phyloP scores from a whole-genome alignment of 1,140 invertebrate genomes.

The Drosophila sulfurigaster region DNA sequence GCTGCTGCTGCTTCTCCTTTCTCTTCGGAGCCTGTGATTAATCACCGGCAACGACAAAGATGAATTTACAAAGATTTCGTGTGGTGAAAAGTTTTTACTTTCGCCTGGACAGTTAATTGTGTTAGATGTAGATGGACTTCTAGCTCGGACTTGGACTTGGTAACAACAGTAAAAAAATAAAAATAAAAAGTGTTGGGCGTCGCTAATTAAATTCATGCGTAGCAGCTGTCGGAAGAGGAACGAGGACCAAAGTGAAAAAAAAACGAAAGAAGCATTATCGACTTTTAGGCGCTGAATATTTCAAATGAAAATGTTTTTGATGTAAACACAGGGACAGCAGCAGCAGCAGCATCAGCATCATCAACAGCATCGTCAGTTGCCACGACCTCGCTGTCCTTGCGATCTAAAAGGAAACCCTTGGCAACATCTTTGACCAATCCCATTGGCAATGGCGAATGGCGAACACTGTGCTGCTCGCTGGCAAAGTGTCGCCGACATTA shows the following conservation, averaged over 20 bases:
- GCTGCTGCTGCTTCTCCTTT: slow-evolving; percentile 1
- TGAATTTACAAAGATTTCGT: slow-evolving; percentile 80
- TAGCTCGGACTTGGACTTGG: background rate
- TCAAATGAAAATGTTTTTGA: slow-evolving; percentile 80
- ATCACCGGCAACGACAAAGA: slow-evolving; percentile 80
- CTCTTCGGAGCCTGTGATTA: slow-evolving; percentile 59
- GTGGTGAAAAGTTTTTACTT: slow-evolving; percentile 72
- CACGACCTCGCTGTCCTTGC: background rate
- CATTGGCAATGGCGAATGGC: slow-evolving; percentile 29
- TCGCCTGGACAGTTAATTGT: slow-evolving; percentile 73
- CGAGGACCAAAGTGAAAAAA: slow-evolving; percentile 1
- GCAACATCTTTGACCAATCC: slow-evolving; percentile 67
- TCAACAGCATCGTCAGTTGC: background rate
- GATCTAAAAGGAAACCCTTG: slow-evolving; percentile 76
- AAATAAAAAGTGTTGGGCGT: slow-evolving; percentile 72
- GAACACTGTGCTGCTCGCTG: background rate
- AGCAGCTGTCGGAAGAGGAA: slow-evolving; percentile 57
- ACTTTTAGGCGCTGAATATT: slow-evolving; percentile 80
- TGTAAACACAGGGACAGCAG: slow-evolving; percentile 52
- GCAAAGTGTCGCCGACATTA: slow-evolving; percentile 79
- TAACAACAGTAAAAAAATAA: background rate
- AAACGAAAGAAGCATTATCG: slow-evolving; percentile 68
- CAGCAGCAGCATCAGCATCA: too few relatives aligned
- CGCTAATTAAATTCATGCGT: slow-evolving; percentile 81
- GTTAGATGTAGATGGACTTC: slow-evolving; percentile 68